Base-by-base conservation (phyloP, 1,140 invertebrate species). In the Drosophila kohkoa region DNA sequence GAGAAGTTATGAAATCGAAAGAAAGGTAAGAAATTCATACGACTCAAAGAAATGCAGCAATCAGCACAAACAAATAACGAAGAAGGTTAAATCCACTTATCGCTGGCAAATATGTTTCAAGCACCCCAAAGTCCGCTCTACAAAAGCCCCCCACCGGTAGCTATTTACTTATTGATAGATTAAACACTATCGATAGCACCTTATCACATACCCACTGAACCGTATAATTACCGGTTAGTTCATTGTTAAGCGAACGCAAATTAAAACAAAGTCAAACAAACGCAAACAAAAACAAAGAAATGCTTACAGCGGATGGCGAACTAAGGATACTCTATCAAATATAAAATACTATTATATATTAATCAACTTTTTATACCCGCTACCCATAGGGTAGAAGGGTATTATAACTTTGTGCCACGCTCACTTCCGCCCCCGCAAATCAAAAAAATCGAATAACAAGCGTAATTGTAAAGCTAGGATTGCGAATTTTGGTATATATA, bases 1-100 rank as follows among this genome's bases (percentile, higher is more conserved):
- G 49, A 11, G 13, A 74, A 68, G 48, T 54, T 45, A 28, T 8
- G 51, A 55, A 73, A 35, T 43, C 2, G 7, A 57, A 83, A 80
- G 81, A 79, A 82, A 74, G 76, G 49, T 60, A 59, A 73, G 57
- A 59, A 87, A 54, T 79, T 55, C 49, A 67, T 28, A 51, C 57
- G 49, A 57, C 10, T 43, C n/a, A 1, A 32, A 54, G 13, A 55
- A 83, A 65, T 62, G 63, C 74, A 71, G 67, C 49, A 75, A 72
- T 86, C 63, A 71, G 75, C 82, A 71, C 4, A 57, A 75, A 70
- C 13, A 25, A 25, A 4, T 3, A n/a, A 25, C 13, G 35, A 28
- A 35, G 13, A 51, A 20, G 45, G 54, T 59, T 66, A 58, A 43
- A 35, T 41, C 15, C 46, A 45, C 13, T 68, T 62, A 60, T 68